Conservation (phyloP, 2,888 invertebrate genomes). For the Mactromeris polynyma region DNA sequence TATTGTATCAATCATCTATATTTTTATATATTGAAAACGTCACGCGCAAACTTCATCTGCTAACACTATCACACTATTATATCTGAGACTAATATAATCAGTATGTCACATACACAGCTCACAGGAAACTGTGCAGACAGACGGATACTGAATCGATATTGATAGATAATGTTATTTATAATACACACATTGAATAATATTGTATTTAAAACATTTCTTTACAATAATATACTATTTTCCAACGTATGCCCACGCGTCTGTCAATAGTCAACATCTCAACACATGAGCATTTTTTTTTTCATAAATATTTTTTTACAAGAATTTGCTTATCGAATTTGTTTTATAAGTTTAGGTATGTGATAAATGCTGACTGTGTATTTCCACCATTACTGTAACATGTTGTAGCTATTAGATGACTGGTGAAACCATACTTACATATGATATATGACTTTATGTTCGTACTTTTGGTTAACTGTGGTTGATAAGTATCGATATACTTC, state of each 20-base stretch:
- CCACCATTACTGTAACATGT: neutral
- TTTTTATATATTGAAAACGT: no score
- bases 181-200: neutral
- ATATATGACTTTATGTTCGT: neutral
- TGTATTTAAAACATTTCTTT: neutral
- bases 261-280: neutral
- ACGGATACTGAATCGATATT: neutral
- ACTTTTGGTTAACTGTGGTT: neutral
- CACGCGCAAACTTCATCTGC: no score
- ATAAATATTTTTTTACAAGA: neutral
- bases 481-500: neutral
- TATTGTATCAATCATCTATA: neutral
- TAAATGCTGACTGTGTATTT: neutral
- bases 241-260: neutral
- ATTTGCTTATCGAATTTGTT: neutral
- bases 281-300: neutral
- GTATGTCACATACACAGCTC: neutral
- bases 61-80: no score
- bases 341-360: neutral
- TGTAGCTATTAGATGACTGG: neutral
- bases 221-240: neutral
- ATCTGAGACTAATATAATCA: no score
- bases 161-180: neutral
- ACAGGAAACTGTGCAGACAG: neutral
- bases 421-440: neutral